Conservation (phyloP, 2,888 invertebrate species). For the Allygus modestus region DNA sequence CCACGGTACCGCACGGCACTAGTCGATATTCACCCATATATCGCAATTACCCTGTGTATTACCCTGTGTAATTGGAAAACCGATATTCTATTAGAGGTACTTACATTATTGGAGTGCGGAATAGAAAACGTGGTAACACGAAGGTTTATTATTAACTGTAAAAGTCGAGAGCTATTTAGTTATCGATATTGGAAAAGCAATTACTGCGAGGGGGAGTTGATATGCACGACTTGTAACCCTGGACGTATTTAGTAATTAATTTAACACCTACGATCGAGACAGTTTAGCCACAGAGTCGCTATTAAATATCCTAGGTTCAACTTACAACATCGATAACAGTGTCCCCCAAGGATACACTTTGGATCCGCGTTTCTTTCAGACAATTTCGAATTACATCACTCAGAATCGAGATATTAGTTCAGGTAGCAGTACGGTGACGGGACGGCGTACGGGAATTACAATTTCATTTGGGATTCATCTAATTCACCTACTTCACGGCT, state of each 20-base stretch:
- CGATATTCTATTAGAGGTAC: constrained; percentile 56
- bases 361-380: not conserved
- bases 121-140: constrained; percentile 54
- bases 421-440: not conserved
- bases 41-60: constrained; percentile 20
- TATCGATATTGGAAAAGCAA: constrained; percentile 40
- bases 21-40: constrained; percentile 23
- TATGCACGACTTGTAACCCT: not conserved
- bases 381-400: not conserved
- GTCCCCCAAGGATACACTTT: not conserved
- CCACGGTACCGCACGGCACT: constrained; percentile 3
- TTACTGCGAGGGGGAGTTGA: constrained; percentile 4
- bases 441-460: constrained; percentile 15
- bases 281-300: not conserved
- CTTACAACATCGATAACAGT: not conserved
- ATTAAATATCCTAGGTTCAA: not conserved
- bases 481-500: constrained; percentile 44
- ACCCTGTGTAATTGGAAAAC: constrained; percentile 43
- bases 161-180: constrained; percentile 21
- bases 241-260: not conserved
- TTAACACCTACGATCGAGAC: not conserved
- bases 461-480: constrained; percentile 38
- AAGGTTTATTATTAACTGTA: constrained; percentile 38
- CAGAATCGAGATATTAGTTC: not conserved
- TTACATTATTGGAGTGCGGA: constrained; percentile 37